Evolutionary conservation across 2,113 vertebrate genomes (phyloP).

Genomic region (Odocoileus hemionus): DNA sequence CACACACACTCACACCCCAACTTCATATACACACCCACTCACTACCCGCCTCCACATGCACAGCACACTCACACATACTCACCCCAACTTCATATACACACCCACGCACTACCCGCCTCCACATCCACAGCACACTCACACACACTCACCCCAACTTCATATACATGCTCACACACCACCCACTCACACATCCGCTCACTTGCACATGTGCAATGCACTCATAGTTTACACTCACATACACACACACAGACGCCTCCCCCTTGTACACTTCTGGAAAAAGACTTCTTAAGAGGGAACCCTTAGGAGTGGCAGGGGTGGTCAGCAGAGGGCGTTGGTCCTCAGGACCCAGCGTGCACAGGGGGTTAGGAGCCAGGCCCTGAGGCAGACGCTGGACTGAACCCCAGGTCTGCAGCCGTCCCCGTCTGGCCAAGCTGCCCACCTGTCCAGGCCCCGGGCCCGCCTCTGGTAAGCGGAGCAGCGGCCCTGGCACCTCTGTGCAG

Average conservation of each 20-base stretch:
- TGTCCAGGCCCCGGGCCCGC: too few species aligned
- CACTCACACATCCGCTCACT: not conserved
- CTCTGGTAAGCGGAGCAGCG: not conserved
- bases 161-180: too few species aligned
- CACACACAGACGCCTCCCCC: not conserved
- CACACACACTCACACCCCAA: too few species aligned
- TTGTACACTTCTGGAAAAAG: not conserved
- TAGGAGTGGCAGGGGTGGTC: not conserved
- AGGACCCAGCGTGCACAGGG: rapidly evolving
- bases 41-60: too few species aligned
- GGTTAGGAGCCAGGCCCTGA: not conserved
- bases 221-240: not conserved
- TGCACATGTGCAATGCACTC: not conserved
- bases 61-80: too few species aligned
- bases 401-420: not conserved
- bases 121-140: too few species aligned
- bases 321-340: not conserved
- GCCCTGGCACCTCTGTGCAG: not conserved
- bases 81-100: too few species aligned
- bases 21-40: too few species aligned
- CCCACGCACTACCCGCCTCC: too few species aligned
- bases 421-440: not conserved
- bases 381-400: not conserved
- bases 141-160: too few species aligned
- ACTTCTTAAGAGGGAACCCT: not conserved